These are phyloP conservation scores for Clunio marinus DNA, from an alignment of 2,888 invertebrate genomes.

Conservation along the genomic window DNA sequence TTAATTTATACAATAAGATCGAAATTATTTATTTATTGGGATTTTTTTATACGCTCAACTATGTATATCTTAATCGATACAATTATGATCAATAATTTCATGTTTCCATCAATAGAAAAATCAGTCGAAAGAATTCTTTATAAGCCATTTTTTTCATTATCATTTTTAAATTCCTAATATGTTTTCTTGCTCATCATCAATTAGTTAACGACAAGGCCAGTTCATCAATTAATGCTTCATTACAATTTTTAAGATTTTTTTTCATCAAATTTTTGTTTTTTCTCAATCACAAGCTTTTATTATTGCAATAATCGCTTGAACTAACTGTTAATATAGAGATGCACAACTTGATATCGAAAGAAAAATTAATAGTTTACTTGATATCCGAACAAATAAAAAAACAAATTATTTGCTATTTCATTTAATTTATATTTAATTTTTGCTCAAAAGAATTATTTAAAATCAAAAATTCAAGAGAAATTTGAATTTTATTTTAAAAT, in stretches of 20 bases:
- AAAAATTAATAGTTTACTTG: too few species aligned
- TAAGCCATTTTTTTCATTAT: slow-evolving; percentile 13
- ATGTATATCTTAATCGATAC: slow-evolving; percentile 12
- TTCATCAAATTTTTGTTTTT: neutral
- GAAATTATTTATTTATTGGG: slow-evolving; percentile 16
- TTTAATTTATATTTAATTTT: too few species aligned
- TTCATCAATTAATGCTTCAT: too few species aligned
- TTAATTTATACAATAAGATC: slow-evolving; percentile 21
- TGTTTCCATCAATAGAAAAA: slow-evolving; percentile 25
- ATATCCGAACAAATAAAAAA: too few species aligned
- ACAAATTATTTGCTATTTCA: too few species aligned
- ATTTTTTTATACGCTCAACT: slow-evolving; percentile 18
- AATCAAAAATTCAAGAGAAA: too few species aligned
- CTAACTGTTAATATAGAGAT: slow-evolving; percentile 17
- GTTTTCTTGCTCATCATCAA: slow-evolving; percentile 6
- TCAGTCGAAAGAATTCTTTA: slow-evolving; percentile 27
- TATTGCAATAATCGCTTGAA: neutral
- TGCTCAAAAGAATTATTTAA: too few species aligned
- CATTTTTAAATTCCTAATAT: slow-evolving; percentile 5
- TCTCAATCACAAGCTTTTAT: neutral
- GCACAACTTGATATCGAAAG: too few species aligned
- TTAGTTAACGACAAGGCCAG: slow-evolving; percentile 9
- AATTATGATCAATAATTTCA: slow-evolving; percentile 17
- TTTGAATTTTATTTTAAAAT: too few species aligned
- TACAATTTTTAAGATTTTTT: neutral